These are phyloP conservation scores for Pandemis cinnamomeana DNA, from an alignment of 2,888 invertebrate species.

Conservation along the genomic window DNA sequence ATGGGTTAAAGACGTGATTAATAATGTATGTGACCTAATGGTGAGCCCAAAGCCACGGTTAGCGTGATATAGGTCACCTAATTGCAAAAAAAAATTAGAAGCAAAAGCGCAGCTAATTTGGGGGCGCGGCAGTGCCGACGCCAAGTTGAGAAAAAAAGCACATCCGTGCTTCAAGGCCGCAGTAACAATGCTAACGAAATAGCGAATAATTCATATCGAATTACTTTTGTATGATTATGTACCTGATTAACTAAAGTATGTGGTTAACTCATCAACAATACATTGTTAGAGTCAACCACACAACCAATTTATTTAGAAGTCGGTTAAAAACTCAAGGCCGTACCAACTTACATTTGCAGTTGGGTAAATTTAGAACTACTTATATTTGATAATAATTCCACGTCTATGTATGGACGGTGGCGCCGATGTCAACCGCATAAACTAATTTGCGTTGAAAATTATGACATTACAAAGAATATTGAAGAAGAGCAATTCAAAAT, in stretches of 20 bases:
- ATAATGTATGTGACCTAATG: too few species aligned
- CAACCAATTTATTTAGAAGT: conserved; percentile 3
- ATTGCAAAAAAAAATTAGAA: too few species aligned
- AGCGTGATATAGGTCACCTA: too few species aligned
- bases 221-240: not conserved
- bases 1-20: too few species aligned
- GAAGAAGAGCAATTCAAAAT: too few species aligned
- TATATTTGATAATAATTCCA: not conserved
- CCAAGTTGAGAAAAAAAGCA: too few species aligned
- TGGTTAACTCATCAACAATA: not conserved
- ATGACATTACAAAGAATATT: not conserved
- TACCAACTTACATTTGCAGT: not conserved
- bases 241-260: not conserved
- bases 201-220: not conserved
- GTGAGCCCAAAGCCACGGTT: too few species aligned
- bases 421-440: not conserved
- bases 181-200: not conserved
- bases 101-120: too few species aligned
- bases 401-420: not conserved
- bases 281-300: not conserved
- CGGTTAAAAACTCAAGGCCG: conserved; percentile 2
- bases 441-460: not conserved
- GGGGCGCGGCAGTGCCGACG: too few species aligned
- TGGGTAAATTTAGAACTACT: not conserved
- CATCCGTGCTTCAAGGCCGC: too few species aligned